Evolutionary conservation across 2,113 vertebrate species (phyloP).

Genomic region (Oreochromis tanganicae): DNA sequence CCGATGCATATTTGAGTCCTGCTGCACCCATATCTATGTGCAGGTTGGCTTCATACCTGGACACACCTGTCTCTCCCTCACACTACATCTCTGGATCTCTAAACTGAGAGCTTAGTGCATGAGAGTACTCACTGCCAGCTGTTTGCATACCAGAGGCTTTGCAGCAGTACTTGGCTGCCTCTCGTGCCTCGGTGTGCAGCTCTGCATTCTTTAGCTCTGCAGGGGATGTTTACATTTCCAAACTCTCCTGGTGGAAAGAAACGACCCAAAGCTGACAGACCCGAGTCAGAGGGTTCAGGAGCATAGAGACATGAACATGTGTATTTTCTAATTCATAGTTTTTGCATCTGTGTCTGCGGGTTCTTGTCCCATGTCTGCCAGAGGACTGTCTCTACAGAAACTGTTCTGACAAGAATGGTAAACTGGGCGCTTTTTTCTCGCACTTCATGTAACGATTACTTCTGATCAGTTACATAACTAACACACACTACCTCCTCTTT

Average conservation of each 20-base stretch:
- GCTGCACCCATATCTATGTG: background rate
- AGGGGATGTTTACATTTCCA: constrained; percentile 41
- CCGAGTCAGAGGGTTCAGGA: background rate
- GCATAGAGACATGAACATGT: background rate
- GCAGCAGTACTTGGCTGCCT: background rate
- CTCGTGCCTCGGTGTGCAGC: background rate
- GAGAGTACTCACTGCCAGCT: background rate
- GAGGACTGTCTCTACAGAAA: background rate
- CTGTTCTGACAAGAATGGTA: background rate
- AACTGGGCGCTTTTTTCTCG: background rate
- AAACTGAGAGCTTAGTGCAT: background rate
- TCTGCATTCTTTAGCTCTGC: constrained; percentile 7
- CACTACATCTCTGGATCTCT: background rate
- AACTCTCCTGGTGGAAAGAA: constrained; percentile 11
- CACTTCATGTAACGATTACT: background rate
- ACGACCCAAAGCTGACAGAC: background rate
- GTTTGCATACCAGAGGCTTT: constrained; percentile 19
- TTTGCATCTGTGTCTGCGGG: background rate
- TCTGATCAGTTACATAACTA: background rate
- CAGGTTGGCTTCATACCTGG: background rate
- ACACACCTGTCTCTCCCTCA: background rate
- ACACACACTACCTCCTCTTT: background rate
- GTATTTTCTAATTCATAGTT: background rate
- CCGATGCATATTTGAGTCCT: background rate
- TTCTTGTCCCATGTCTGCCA: background rate